Conservation (phyloP, 2,113 vertebrate species). For the Calyptommatus sinebrachiatus region DNA sequence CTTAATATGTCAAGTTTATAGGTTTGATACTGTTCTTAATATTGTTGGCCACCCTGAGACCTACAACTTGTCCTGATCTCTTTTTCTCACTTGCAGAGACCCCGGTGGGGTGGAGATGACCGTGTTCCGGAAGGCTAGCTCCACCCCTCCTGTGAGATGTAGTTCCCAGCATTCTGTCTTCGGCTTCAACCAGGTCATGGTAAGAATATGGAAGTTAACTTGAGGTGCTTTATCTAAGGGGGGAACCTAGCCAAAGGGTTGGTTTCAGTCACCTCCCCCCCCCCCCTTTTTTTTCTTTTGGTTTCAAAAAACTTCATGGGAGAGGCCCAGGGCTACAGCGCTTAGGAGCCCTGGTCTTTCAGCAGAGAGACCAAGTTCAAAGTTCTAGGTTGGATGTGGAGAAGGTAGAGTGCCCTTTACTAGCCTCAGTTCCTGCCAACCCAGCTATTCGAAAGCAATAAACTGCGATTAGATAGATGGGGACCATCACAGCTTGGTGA, state of each 20-base stretch:
- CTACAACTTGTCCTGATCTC: background rate
- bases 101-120: slow-evolving; percentile 88
- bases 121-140: slow-evolving; percentile 87
- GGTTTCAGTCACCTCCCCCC: background rate
- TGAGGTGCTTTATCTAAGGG: background rate
- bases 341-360: background rate
- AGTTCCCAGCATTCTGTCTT: slow-evolving; percentile 91
- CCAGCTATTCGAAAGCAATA: background rate
- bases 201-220: slow-evolving; percentile 56
- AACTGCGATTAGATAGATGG: too few species aligned
- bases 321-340: background rate
- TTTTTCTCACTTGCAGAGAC: slow-evolving; percentile 65
- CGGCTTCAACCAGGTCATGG: slow-evolving; percentile 89
- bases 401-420: too few species aligned
- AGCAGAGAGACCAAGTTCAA: background rate
- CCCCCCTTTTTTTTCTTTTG: too few species aligned
- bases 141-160: slow-evolving; percentile 86
- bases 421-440: background rate
- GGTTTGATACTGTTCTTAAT: background rate
- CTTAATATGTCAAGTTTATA: too few species aligned
- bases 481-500: too few species aligned
- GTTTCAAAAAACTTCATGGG: background rate
- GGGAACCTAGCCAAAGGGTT: background rate
- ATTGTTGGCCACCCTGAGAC: too few species aligned
- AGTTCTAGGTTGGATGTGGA: background rate